Base-by-base conservation (phyloP, 1,140 invertebrate species). In the Drosophila willistoni region DNA sequence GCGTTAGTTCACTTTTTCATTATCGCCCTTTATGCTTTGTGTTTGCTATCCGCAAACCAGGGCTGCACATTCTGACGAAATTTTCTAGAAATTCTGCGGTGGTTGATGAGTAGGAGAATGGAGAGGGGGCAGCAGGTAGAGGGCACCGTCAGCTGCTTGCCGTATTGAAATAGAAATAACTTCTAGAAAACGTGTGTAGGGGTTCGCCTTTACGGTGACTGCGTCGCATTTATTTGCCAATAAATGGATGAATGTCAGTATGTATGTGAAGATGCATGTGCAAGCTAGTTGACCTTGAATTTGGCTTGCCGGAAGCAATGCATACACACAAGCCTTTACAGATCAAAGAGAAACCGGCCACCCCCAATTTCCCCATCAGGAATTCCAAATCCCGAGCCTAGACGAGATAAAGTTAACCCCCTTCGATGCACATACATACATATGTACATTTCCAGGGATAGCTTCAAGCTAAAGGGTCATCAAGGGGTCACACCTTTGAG, bases 1-100 rank as follows among this genome's bases (percentile, higher is more conserved):
- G 77, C 68, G 64, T 47, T 61, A 56, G 65, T 82, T 57, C 44
- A 14, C n/a, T 71, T 71, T 66, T 72, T 79, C 73, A 71, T 89
- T 78, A 71, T 84, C 71, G 19, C 60, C n/a, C 54, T 55, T 56
- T 77, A 6, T 62, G 68, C 84, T 89, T 89, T 89, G 59, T 51
- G 73, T 68, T 68, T 47, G 73, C 25, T 51, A 66, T 89, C 81
- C 80, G 84, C 61, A 64, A 77, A 59, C 84, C 84, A 89, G 84
- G 84, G 84, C 77, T 89, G 71, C 79, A 29, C n/a, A 10, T 10
- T 56, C 80, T 74, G 80, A 87, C 77, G 80, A 87, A 82, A 77
- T 66, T 89, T 87, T 87, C 84, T 87, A 87, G 84, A 87, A 87
- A 79, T 73, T 80, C 33, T 39, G 41, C 1, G 5, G 39, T 72